A percentile compares a stretch with the other conserved stretches of the same genome.
Conservation (phyloP, 2,113 vertebrate genomes). For the Mastomys natalensis region DNA sequence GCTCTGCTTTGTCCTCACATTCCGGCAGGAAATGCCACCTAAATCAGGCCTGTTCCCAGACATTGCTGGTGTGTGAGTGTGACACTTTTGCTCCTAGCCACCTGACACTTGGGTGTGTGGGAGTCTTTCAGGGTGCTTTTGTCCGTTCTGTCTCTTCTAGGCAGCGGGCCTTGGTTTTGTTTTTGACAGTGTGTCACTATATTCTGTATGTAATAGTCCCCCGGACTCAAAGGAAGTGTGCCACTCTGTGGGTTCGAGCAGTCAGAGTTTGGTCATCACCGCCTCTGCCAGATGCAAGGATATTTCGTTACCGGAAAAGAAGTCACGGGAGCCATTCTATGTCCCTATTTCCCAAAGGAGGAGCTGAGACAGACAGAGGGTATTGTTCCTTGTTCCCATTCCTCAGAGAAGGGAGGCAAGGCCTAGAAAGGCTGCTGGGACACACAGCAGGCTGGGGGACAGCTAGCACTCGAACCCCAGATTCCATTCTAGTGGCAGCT, state of each 20-base stretch:
- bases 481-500: background rate
- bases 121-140: background rate
- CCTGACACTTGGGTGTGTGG: accelerated
- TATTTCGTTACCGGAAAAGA: background rate
- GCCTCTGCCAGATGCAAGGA: background rate
- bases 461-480: background rate
- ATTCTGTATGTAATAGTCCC: background rate
- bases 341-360: background rate
- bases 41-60: constrained; percentile 57
- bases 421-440: background rate
- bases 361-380: background rate
- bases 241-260: background rate
- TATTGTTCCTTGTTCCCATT: background rate
- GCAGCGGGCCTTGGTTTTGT: background rate
- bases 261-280: accelerated
- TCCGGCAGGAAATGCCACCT: constrained; percentile 75
- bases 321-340: background rate
- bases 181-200: background rate
- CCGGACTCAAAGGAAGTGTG: background rate
- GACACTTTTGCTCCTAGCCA: background rate
- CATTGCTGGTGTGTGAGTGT: background rate
- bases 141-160: background rate
- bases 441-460: background rate
- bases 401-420: background rate
- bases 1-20: constrained; percentile 71